These are phyloP conservation scores for Halyomorpha halys DNA, from an alignment of 1,140 invertebrate species.

Conservation along the genomic window DNA sequence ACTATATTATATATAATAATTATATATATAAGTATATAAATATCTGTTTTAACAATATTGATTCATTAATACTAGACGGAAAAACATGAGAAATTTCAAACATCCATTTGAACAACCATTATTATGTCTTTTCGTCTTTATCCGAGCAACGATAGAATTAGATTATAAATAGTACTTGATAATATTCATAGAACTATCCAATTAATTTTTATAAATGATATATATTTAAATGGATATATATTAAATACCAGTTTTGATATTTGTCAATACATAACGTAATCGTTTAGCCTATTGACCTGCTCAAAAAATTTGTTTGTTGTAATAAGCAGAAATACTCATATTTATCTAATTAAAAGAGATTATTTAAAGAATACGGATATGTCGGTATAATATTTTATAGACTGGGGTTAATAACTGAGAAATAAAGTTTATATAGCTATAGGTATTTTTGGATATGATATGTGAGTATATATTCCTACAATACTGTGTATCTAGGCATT, in stretches of 20 bases:
- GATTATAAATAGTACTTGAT: slow-evolving; percentile 13
- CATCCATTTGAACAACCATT: slow-evolving; percentile 5
- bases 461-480: slow-evolving; percentile 24
- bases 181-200: slow-evolving; percentile 24
- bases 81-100: slow-evolving; percentile 4
- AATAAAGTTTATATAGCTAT: slow-evolving; percentile 25
- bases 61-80: background rate
- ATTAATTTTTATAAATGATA: slow-evolving; percentile 28
- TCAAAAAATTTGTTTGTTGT: slow-evolving; percentile 29
- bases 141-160: slow-evolving; percentile 28
- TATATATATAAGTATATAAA: slow-evolving; percentile 6
- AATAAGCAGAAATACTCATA: slow-evolving; percentile 25
- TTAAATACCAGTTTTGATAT: slow-evolving; percentile 28
- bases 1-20: background rate
- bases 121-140: slow-evolving; percentile 27
- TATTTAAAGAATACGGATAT: slow-evolving; percentile 25
- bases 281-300: slow-evolving; percentile 30
- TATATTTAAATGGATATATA: slow-evolving; percentile 26
- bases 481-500: slow-evolving; percentile 17
- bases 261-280: slow-evolving; percentile 29
- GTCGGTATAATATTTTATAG: slow-evolving; percentile 30
- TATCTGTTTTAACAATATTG: background rate
- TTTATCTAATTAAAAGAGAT: slow-evolving; percentile 27
- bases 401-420: slow-evolving; percentile 28
- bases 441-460: slow-evolving; percentile 32